Percentiles rank a stretch among this genome's conserved stretches.
Evolutionary conservation across 92 coral and sea anemone species (phyloP).

Genomic region (Phenganax subtilis): DNA sequence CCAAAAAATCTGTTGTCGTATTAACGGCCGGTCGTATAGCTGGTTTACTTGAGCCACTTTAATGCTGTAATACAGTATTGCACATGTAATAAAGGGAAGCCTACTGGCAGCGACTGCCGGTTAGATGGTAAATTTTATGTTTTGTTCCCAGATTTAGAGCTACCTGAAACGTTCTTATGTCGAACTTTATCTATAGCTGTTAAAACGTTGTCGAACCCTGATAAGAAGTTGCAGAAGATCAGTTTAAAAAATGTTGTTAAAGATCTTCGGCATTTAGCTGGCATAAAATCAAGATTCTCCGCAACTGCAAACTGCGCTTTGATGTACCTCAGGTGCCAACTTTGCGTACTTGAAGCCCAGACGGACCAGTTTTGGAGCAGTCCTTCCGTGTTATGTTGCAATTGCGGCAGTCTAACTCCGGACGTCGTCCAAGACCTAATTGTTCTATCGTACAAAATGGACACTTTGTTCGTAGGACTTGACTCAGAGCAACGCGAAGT

Average conservation of each 20-base stretch:
- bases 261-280: slow-evolving; percentile 71
- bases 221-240: slow-evolving; percentile 19
- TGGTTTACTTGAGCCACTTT: too few species aligned
- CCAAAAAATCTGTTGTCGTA: too few species aligned
- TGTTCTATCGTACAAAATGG: slow-evolving; percentile 71
- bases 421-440: slow-evolving; percentile 67
- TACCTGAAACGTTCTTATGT: slow-evolving; percentile 23
- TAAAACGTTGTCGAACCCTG: slow-evolving; percentile 21
- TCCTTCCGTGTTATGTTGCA: slow-evolving; percentile 76
- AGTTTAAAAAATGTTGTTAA: slow-evolving; percentile 61
- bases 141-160: slow-evolving; percentile 13
- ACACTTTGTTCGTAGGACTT: slow-evolving; percentile 69
- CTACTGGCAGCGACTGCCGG: background rate
- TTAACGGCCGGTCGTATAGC: too few species aligned
- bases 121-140: background rate
- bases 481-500: slow-evolving; percentile 64
- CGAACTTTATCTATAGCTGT: slow-evolving; percentile 26
- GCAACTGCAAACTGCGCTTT: slow-evolving; percentile 76
- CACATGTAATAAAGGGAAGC: too few species aligned
- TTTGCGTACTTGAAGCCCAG: slow-evolving; percentile 71
- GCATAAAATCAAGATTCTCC: slow-evolving; percentile 57
- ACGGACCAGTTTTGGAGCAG: slow-evolving; percentile 67
- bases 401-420: slow-evolving; percentile 62
- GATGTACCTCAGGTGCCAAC: slow-evolving; percentile 70
- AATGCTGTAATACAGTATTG: too few species aligned